phyloP scores from a whole-genome alignment of 2,888 invertebrate genomes.

The Morpho achilles region DNA sequence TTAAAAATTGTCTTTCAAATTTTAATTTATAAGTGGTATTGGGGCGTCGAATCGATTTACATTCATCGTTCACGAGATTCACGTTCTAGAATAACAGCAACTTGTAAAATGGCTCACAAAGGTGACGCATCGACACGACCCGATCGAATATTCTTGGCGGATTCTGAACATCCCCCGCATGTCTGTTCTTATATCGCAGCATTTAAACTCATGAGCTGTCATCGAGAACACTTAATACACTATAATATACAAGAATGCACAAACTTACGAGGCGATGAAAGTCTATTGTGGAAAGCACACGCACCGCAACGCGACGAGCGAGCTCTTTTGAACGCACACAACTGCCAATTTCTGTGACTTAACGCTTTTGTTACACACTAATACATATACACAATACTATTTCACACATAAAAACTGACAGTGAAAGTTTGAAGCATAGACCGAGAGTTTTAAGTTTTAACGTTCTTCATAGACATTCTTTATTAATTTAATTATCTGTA shows the following conservation, averaged over 20 bases:
- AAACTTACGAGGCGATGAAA: conserved; percentile 78
- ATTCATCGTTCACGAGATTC: conserved; percentile 20
- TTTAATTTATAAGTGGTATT: conserved; percentile 1
- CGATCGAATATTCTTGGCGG: conserved; percentile 64
- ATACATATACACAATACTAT: conserved; percentile 21
- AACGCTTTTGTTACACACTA: conserved; percentile 35
- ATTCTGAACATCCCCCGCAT: conserved; percentile 36
- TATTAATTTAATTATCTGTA: too few relatives aligned
- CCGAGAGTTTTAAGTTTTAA: too few relatives aligned
- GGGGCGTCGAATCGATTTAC: conserved; percentile 1
- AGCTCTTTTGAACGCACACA: conserved; percentile 66
- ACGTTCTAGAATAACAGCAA: conserved; percentile 48
- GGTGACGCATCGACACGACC: conserved; percentile 78
- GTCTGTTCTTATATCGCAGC: conserved; percentile 20
- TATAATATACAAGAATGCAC: conserved; percentile 54
- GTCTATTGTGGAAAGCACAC: conserved; percentile 74
- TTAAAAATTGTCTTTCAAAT: conserved; percentile 16
- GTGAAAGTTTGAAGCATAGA: conserved; percentile 24
- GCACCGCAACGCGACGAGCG: conserved; percentile 72
- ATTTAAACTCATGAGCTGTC: conserved; percentile 30
- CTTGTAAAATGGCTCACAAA: conserved; percentile 74
- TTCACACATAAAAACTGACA: conserved; percentile 24
- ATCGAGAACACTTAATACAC: conserved; percentile 51
- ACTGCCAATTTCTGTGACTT: conserved; percentile 41
- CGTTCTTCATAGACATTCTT: too few relatives aligned